Conservation (phyloP, 2,113 vertebrate species). For the Lampris incognitus region DNA sequence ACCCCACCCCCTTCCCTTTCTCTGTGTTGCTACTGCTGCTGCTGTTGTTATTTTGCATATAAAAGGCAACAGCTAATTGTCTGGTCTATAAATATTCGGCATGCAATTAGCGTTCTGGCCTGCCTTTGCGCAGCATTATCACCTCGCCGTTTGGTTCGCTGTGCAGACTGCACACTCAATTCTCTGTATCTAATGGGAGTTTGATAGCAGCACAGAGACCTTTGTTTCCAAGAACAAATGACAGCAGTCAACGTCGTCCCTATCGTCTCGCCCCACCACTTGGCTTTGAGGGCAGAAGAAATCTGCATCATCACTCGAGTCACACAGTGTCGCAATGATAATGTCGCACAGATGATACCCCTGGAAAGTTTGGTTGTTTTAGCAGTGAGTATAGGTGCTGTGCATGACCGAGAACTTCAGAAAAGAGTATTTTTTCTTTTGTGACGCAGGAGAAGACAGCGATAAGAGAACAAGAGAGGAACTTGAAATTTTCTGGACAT, state of each 20-base stretch:
- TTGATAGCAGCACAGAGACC: constrained; percentile 80
- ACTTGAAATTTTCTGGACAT: constrained; percentile 16
- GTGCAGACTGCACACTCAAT: constrained; percentile 79
- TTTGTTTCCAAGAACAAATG: constrained; percentile 83
- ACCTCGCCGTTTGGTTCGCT: constrained; percentile 79
- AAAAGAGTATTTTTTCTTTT: constrained; percentile 4
- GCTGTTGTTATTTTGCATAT: constrained; percentile 88
- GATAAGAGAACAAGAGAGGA: not conserved
- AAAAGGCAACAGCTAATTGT: constrained; percentile 88
- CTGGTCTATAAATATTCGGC: constrained; percentile 88
- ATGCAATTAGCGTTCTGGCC: constrained; percentile 87
- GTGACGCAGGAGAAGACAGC: constrained; percentile 6
- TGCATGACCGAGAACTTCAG: constrained; percentile 2
- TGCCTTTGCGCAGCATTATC: constrained; percentile 84
- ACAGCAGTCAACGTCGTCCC: constrained; percentile 52
- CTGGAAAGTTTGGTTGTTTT: constrained; percentile 18
- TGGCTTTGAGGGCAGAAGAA: constrained; percentile 59
- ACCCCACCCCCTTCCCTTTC: constrained; percentile 51
- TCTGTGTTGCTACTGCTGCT: constrained; percentile 72
- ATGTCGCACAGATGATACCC: constrained; percentile 33
- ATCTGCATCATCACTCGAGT: constrained; percentile 37
- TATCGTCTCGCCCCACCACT: constrained; percentile 49
- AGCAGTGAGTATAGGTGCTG: not conserved
- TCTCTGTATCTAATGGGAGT: constrained; percentile 83
- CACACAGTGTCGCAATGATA: constrained; percentile 35